phyloP scores from a whole-genome alignment of 2,888 invertebrate genomes.

The Idaea straminata region DNA sequence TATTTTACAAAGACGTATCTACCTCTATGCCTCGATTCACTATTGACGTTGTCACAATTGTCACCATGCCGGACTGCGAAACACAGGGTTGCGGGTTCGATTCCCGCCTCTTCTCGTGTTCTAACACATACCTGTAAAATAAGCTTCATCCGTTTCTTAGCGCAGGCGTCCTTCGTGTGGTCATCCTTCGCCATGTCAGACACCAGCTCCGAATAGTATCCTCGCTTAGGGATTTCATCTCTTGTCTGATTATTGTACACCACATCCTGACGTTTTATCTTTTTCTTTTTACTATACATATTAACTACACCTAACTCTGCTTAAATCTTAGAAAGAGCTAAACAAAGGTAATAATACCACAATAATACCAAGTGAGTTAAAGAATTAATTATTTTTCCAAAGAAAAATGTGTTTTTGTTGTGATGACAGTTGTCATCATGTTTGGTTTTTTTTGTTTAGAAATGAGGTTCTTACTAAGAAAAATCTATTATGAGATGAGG shows the following conservation, averaged over 20 bases:
- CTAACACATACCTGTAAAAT: conserved; percentile 53
- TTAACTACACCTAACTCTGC: conserved; percentile 20
- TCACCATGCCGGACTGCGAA: no score
- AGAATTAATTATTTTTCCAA: background rate
- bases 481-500: no score
- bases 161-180: conserved; percentile 52
- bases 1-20: no score
- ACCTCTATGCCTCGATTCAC: no score
- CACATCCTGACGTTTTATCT: conserved; percentile 61
- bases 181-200: conserved; percentile 72
- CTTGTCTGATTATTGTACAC: conserved; percentile 59
- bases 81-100: no score
- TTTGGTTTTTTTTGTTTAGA: no score
- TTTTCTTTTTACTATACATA: conserved; percentile 67
- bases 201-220: conserved; percentile 82
- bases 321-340: background rate
- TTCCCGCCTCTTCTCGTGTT: background rate
- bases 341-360: background rate
- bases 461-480: no score
- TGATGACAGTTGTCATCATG: no score
- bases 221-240: conserved; percentile 67
- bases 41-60: no score
- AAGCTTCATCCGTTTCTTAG: conserved; percentile 67
- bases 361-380: background rate
- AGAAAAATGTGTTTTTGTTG: no score